A percentile compares a stretch with the other conserved stretches of the same genome.
Evolutionary conservation across 2,888 invertebrate species (phyloP).

Genomic region (Pristionchus maxplancki): DNA sequence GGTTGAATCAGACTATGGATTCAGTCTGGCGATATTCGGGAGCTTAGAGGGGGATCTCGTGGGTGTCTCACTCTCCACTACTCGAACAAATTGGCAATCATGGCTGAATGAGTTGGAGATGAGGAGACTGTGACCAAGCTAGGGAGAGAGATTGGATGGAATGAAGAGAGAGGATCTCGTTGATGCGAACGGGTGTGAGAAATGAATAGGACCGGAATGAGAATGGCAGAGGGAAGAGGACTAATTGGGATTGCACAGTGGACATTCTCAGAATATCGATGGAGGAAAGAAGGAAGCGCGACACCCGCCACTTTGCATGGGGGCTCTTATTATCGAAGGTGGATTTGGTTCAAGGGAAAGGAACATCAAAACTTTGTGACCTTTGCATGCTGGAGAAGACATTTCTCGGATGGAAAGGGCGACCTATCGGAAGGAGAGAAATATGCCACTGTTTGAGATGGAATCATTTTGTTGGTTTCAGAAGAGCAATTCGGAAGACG

Average conservation of each 20-base stretch:
- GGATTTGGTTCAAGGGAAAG: constrained; percentile 29
- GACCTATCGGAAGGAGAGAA: not conserved
- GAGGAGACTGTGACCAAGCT: not conserved
- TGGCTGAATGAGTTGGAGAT: not conserved
- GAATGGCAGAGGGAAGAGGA: not conserved
- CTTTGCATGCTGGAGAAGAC: not conserved
- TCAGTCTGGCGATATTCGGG: not conserved
- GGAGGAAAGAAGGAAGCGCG: not conserved
- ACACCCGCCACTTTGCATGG: not conserved
- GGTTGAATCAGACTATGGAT: not conserved
- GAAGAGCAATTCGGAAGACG: not conserved
- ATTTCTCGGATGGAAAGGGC: constrained; percentile 12
- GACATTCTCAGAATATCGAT: constrained; percentile 1
- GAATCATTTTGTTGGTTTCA: not conserved
- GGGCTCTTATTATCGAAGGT: constrained; percentile 26
- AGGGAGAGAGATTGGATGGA: not conserved
- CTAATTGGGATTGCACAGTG: not conserved
- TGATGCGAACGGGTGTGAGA: not conserved
- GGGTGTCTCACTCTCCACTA: not conserved
- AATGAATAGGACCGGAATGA: constrained; percentile 47
- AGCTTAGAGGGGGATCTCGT: not conserved
- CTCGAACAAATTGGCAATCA: constrained; percentile 46
- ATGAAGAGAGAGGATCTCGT: not conserved
- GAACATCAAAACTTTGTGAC: constrained; percentile 31
- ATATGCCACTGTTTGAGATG: not conserved